Percentiles rank a stretch among this genome's conserved stretches.
These are phyloP conservation scores for Stegophylla sp. DNA, from an alignment of 2,888 invertebrate genomes.

Conservation along the genomic window DNA sequence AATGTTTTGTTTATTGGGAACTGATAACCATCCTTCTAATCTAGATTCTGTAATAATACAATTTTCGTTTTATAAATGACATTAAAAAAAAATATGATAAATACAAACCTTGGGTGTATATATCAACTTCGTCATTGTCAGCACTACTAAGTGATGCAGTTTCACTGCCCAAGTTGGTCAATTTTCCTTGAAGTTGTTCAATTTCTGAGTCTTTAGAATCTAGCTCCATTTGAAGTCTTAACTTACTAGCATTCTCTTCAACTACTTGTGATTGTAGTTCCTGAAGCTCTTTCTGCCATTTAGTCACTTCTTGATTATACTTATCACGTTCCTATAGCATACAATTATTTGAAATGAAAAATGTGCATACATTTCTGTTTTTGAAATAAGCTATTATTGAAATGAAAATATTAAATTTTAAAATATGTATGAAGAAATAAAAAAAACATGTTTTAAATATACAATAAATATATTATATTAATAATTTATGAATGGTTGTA, in stretches of 20 bases:
- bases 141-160: conserved; percentile 90
- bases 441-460: no score
- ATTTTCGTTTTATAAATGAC: not conserved
- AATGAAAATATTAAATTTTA: no score
- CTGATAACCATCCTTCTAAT: conserved; percentile 94
- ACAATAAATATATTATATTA: no score
- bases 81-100: not conserved
- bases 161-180: conserved; percentile 81
- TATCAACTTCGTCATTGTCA: conserved; percentile 74
- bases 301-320: conserved; percentile 84
- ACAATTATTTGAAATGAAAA: not conserved
- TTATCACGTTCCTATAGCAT: conserved; percentile 82
- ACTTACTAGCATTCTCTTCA: conserved; percentile 79
- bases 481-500: no score
- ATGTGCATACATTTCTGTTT: no score
- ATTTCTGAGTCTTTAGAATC: conserved; percentile 97
- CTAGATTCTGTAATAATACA: conserved; percentile 64
- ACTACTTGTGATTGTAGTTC: conserved; percentile 83
- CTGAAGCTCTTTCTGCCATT: conserved; percentile 84
- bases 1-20: conserved; percentile 94
- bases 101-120: conserved; percentile 61
- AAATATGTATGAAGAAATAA: no score
- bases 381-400: no score
- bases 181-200: conserved; percentile 86
- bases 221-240: conserved; percentile 91